Evolutionary conservation across 2,888 invertebrate genomes (phyloP).

Genomic region (Shargacucullia verbasci): DNA sequence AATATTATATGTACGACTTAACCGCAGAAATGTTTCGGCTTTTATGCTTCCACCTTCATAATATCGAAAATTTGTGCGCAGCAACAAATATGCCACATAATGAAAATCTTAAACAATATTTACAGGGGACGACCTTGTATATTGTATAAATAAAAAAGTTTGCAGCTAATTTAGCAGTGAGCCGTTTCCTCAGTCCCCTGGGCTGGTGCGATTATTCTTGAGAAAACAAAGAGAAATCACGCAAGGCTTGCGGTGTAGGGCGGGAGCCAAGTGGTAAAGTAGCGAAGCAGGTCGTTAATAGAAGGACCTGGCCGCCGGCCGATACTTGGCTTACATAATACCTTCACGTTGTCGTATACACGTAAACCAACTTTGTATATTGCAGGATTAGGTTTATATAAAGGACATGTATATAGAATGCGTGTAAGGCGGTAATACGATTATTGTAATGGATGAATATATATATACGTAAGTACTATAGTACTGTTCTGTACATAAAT

Average conservation of each 20-base stretch:
- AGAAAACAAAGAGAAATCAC: conserved; percentile 68
- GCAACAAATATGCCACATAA: conserved; percentile 33
- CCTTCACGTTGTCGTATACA: conserved; percentile 31
- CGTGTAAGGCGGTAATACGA: conserved; percentile 2
- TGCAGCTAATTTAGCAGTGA: conserved; percentile 61
- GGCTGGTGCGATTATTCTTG: conserved; percentile 61
- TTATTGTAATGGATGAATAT: conserved; percentile 5
- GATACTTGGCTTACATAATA: conserved; percentile 64
- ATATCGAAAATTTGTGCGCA: conserved; percentile 45
- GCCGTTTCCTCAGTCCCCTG: conserved; percentile 57
- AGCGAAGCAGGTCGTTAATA: conserved; percentile 66
- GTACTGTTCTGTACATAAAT: conserved; percentile 6
- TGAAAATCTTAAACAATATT: conserved; percentile 57
- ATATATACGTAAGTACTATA: not conserved
- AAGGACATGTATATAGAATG: conserved; percentile 13
- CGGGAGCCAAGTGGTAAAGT: conserved; percentile 65
- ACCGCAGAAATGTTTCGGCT: conserved; percentile 38
- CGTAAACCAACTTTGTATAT: conserved; percentile 31
- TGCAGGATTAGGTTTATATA: conserved; percentile 32
- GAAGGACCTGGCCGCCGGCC: conserved; percentile 58
- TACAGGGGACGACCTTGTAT: conserved; percentile 50
- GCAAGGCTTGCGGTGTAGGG: conserved; percentile 53
- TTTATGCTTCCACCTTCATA: conserved; percentile 41
- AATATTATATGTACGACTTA: conserved; percentile 36
- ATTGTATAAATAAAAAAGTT: conserved; percentile 62